Evolutionary conservation across 2,797 vertebrate species (phyloP).

Genomic region (Gymnothorax reevesii): DNA sequence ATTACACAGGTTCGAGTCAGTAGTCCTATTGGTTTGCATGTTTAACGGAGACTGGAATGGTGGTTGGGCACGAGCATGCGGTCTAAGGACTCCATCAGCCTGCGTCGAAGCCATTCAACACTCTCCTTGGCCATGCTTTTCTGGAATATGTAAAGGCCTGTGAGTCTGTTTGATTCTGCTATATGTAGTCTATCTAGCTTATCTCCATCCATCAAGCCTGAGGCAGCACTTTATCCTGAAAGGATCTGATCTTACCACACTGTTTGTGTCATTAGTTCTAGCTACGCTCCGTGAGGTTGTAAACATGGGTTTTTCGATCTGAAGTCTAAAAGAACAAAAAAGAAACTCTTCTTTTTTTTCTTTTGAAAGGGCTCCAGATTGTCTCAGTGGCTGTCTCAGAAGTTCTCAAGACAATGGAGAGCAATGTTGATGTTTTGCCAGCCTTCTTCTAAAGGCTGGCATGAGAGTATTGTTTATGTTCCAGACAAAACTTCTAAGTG

Average conservation of each 20-base stretch:
- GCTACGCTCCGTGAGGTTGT: constrained; percentile 5
- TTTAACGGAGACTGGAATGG: neutral
- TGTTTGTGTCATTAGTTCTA: constrained; percentile 7
- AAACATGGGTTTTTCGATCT: neutral
- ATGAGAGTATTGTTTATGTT: neutral
- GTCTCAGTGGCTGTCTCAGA: neutral
- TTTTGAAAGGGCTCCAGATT: neutral
- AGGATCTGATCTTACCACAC: neutral
- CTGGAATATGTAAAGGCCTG: neutral
- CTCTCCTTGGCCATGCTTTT: neutral
- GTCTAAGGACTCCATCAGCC: neutral
- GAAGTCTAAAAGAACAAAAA: neutral
- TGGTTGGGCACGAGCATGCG: no score
- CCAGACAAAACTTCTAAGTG: neutral
- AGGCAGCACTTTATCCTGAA: neutral
- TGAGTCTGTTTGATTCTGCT: neutral
- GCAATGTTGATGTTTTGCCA: neutral
- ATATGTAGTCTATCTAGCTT: neutral
- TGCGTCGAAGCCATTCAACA: neutral
- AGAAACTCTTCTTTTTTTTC: neutral
- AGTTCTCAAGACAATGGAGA: neutral
- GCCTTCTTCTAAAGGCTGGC: no score
- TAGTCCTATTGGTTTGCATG: neutral
- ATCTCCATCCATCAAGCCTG: neutral
- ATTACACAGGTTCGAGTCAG: neutral